Conservation (phyloP, 2,113 vertebrate genomes). For the Podarcis muralis region DNA sequence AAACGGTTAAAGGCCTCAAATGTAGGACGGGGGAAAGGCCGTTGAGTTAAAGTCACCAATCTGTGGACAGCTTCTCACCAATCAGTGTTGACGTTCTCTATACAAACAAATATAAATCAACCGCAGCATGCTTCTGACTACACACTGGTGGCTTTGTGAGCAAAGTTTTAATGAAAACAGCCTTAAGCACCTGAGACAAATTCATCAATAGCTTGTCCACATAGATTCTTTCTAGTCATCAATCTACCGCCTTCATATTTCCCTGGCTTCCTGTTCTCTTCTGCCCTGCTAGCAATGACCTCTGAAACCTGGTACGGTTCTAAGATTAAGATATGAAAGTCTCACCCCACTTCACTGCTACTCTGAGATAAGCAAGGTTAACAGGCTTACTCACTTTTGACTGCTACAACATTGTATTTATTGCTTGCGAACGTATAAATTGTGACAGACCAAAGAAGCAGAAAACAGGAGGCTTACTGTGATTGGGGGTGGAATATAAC, state of each 20-base stretch:
- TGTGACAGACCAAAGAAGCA: background rate
- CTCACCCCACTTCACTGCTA: background rate
- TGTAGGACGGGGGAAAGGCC: background rate
- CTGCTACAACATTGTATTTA: background rate
- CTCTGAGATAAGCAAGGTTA: background rate
- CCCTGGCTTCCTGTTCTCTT: background rate
- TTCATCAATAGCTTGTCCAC: background rate
- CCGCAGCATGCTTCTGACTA: background rate
- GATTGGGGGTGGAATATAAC: background rate
- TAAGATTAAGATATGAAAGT: background rate
- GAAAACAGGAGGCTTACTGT: background rate
- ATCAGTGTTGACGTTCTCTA: background rate
- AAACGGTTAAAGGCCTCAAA: background rate
- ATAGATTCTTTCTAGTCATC: slow-evolving; percentile 18
- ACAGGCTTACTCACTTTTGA: background rate
- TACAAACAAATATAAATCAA: background rate
- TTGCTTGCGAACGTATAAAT: background rate
- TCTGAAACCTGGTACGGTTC: background rate
- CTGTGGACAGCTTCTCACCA: background rate
- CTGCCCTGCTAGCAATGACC: slow-evolving; percentile 19
- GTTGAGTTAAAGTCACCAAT: background rate
- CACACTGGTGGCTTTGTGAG: background rate
- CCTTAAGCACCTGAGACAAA: background rate
- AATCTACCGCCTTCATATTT: background rate
- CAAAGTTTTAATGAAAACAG: background rate